Evolutionary conservation across 2,888 invertebrate genomes (phyloP), one percentile per base, ranked within the genome.

Genomic region (Ecliptopera silaceata): DNA sequence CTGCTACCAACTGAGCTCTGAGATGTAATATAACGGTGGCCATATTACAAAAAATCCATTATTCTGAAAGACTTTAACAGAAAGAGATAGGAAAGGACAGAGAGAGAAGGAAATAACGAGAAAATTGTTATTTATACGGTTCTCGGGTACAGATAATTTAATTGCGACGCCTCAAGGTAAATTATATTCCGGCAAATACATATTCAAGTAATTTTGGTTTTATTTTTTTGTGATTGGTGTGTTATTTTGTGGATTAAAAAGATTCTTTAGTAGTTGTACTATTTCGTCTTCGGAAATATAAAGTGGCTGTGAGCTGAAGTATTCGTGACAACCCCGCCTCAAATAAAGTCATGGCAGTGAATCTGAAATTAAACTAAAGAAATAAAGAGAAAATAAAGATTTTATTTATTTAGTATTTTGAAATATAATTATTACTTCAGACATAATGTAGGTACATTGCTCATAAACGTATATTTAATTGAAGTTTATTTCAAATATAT

Each of bases 111-210:
- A 49, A 29, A 58, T 45, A 58, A 58, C 50, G 49, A 54, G 41
- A 46, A 59, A 59, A 59, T 54, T 54, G 41, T 50, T 53, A 48
- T 53, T 53, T 53, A 54, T 50, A 54, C 49, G 54, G 50, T 17
- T 36, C 53, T 53, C 12, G 45, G 31, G 41, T 41, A 46, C 36
- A 46, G 46, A 50, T 59, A 54, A 59, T 59, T 49, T 54, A 46
- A 54, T 59, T 59, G 20, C 41, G 12, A 41, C 43, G 47, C 52
- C 43, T 10, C 11, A 42, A 46, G 46, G 29, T 44, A 52, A 48
- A 48, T 57, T 57, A 38, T 31, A 29, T 13, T 43, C 26, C 12
- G 36, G 11, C 11, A 31, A 31, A 45, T 43, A 50, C 8, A 43
- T 34, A 18, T 43, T 29, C 20, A 15, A n/a, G 26, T 34, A 15